A percentile compares a stretch with the other conserved stretches of the same genome.
These are phyloP conservation scores for Zaprionus ghesquierei DNA, from an alignment of 1,140 invertebrate species.

Conservation along the genomic window DNA sequence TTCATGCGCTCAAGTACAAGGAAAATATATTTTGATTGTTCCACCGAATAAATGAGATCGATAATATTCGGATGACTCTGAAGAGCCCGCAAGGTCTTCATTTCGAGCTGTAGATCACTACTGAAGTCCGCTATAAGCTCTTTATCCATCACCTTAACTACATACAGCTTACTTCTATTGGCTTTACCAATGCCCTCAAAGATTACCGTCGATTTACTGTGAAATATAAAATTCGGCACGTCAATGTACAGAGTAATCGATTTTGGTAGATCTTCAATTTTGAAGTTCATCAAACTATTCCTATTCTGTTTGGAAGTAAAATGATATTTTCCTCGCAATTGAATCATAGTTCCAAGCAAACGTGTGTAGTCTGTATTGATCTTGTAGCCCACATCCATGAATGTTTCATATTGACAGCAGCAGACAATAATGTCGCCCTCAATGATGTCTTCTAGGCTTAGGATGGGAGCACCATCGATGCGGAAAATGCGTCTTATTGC, in stretches of 20 bases:
- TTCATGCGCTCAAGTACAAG: slow-evolving; percentile 12
- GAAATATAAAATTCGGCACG: background rate
- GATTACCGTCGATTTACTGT: background rate
- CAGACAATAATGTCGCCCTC: slow-evolving; percentile 29
- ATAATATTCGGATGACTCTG: slow-evolving; percentile 37
- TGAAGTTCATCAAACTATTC: background rate
- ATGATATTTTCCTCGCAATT: background rate
- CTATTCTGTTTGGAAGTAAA: background rate
- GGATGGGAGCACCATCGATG: slow-evolving; percentile 15
- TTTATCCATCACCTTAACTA: slow-evolving; percentile 28
- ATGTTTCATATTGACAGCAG: slow-evolving; percentile 32
- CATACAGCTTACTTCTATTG: background rate
- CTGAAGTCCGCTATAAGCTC: background rate
- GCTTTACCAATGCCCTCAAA: background rate
- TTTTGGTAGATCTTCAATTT: background rate
- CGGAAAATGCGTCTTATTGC: slow-evolving; percentile 23
- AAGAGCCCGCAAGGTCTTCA: slow-evolving; percentile 13
- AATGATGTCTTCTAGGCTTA: background rate
- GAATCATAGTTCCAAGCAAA: background rate
- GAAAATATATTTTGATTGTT: background rate
- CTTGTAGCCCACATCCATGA: slow-evolving; percentile 4
- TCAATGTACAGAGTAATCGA: slow-evolving; percentile 10
- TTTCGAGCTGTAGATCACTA: background rate
- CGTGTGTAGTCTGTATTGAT: background rate
- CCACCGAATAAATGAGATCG: slow-evolving; percentile 23